These are phyloP conservation scores for Trogon melanurus DNA, from an alignment of 2,113 vertebrate genomes.

Conservation along the genomic window DNA sequence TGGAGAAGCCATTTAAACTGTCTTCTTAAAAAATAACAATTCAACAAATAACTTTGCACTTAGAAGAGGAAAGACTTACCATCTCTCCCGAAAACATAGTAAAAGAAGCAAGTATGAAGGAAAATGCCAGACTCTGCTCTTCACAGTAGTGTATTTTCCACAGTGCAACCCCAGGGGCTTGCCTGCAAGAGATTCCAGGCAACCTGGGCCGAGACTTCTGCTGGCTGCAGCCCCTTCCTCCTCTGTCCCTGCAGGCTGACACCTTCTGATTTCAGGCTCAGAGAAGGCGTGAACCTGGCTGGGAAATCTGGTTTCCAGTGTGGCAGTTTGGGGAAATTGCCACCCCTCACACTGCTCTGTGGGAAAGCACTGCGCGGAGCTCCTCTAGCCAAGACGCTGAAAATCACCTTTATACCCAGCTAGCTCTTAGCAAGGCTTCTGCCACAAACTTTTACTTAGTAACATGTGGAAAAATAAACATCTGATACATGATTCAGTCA, in stretches of 20 bases:
- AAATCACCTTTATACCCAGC: background rate
- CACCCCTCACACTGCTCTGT: rapidly evolving
- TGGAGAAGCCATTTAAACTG: background rate
- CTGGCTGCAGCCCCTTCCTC: rapidly evolving
- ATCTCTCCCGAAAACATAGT: background rate
- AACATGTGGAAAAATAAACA: background rate
- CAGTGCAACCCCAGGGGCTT: rapidly evolving
- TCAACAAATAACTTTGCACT: background rate
- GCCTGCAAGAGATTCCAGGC: background rate
- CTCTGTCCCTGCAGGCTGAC: background rate
- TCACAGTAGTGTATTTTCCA: background rate
- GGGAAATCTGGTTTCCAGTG: background rate
- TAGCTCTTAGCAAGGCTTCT: background rate
- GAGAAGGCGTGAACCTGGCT: background rate
- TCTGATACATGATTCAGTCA: background rate
- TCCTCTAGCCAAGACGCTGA: background rate
- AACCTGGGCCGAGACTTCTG: background rate
- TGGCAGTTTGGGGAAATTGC: background rate
- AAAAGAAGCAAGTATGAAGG: background rate
- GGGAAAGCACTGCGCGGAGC: rapidly evolving
- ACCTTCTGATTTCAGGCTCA: background rate
- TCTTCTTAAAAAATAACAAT: background rate
- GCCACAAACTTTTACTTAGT: background rate
- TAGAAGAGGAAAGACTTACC: background rate
- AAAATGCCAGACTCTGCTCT: background rate